Evolutionary conservation across 2,888 invertebrate species (phyloP).

Genomic region (Anthophora plumipes): DNA sequence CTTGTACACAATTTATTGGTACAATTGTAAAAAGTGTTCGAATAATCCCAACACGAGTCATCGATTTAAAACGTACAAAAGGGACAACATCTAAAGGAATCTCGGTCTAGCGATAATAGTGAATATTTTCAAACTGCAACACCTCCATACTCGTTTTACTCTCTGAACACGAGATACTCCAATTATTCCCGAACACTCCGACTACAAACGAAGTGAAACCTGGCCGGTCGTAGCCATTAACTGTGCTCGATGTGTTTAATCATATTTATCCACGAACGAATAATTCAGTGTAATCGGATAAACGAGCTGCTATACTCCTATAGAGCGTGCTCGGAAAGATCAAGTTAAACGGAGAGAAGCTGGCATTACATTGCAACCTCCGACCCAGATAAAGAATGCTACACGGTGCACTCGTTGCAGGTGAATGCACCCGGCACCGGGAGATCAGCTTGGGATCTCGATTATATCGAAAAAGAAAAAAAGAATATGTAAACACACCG

Average conservation of each 20-base stretch:
- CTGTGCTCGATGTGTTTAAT: constrained; percentile 4
- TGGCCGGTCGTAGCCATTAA: constrained; percentile 13
- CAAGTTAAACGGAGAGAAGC: constrained; percentile 54
- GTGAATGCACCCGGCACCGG: constrained; percentile 74
- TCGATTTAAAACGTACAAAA: too few species aligned
- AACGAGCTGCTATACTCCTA: constrained; percentile 1
- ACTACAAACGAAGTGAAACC: constrained; percentile 4
- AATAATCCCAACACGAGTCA: too few species aligned
- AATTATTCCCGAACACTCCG: background rate
- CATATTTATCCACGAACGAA: constrained; percentile 23
- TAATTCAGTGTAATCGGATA: constrained; percentile 39
- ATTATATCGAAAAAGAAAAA: constrained; percentile 56
- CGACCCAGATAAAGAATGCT: constrained; percentile 75
- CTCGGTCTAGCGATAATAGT: background rate
- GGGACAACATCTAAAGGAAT: too few species aligned
- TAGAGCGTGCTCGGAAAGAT: constrained; percentile 37
- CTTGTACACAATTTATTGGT: too few species aligned
- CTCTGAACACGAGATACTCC: background rate
- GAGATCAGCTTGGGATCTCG: constrained; percentile 31
- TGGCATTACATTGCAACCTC: constrained; percentile 72
- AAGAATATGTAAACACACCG: too few species aligned
- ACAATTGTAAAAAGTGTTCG: too few species aligned
- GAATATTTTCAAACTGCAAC: background rate
- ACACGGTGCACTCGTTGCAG: constrained; percentile 75
- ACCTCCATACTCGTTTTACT: background rate